Base-by-base conservation (phyloP, 37 sponge, comb jelly and placozoan species). In the Spongia lamella region DNA sequence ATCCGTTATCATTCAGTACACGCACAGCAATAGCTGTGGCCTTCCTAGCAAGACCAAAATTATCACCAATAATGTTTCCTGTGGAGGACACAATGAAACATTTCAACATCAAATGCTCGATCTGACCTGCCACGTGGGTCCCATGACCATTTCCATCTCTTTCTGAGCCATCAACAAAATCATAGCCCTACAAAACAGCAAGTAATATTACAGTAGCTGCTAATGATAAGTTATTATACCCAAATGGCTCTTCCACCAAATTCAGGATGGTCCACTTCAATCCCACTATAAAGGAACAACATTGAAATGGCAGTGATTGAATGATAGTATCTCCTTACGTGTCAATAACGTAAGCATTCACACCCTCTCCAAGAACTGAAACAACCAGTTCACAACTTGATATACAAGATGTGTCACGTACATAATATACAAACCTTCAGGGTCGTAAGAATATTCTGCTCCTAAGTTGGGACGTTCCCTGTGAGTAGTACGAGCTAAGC, bases 11-110 rank as follows among this genome's bases (percentile, higher is more conserved):
- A 34, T 49, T 35, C 34, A 78, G 79, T 13, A 78, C 79, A 27
- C 56, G 37, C 47, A 78, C 79, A 25, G 56, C 79, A 78, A 78
- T 49, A 7, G 57, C 68, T 9, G 68, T 78, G 17, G 79, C 67
- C 68, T 37, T 39, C 38, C 40, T 78, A 32, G 79, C 79, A 17
- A 78, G 1, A 59, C 79, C 79, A 53, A 50, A 78, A 25, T 24
- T 26, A 26, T 31, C 25, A 11, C 68, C 68, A 40, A 43, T 26
- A 25, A 43, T 9, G 9, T 5, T 43, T 43, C 47, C 47, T 43
- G 9, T 5, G 9, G 9, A 43, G 3, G 27, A 34, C 26, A 30
- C 21, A 34, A 1, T 62, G 1, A 33, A 17, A 29, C 19, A 33
- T 62, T 24, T 2, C 17, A 33, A 34, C 1, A 24, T 5, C 1